A percentile compares a stretch with the other conserved stretches of the same genome.
Conservation (phyloP, 2,888 invertebrate species). For the Xanthostigma xanthostigma region DNA sequence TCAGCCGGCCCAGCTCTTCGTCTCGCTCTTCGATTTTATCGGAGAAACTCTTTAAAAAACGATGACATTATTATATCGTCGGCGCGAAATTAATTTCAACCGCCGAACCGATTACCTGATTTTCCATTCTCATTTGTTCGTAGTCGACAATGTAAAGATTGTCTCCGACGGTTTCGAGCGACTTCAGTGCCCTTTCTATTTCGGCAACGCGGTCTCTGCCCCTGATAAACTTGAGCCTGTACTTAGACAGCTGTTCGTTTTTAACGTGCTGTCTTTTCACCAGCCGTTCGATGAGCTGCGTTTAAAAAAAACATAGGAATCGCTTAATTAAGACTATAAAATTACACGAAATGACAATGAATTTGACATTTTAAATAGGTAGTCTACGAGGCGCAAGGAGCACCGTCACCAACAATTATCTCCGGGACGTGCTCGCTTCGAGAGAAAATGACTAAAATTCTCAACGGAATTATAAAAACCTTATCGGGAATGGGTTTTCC, state of each 20-base stretch:
- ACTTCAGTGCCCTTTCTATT: constrained; percentile 20
- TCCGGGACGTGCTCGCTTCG: too few species aligned
- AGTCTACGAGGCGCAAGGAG: too few species aligned
- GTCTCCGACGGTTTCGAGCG: constrained; percentile 32
- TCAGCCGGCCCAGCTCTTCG: constrained; percentile 32
- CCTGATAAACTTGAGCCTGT: constrained; percentile 22
- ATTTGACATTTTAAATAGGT: neutral
- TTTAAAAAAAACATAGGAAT: neutral
- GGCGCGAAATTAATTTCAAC: neutral
- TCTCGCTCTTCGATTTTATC: constrained; percentile 41
- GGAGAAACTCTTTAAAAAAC: constrained; percentile 23
- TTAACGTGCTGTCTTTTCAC: constrained; percentile 19
- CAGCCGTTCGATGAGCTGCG: constrained; percentile 18
- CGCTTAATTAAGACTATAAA: neutral
- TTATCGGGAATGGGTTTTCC: constrained; percentile 24
- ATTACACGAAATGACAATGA: neutral
- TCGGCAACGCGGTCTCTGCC: constrained; percentile 21
- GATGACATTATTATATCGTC: neutral
- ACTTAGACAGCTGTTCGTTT: constrained; percentile 18
- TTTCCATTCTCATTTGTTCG: constrained; percentile 38
- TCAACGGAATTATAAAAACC: constrained; percentile 7
- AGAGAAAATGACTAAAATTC: too few species aligned
- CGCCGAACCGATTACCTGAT: constrained; percentile 19
- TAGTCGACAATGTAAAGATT: constrained; percentile 36
- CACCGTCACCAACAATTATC: too few species aligned